phyloP scores from a whole-genome alignment of 2,797 vertebrate species.

The Nasua narica region DNA sequence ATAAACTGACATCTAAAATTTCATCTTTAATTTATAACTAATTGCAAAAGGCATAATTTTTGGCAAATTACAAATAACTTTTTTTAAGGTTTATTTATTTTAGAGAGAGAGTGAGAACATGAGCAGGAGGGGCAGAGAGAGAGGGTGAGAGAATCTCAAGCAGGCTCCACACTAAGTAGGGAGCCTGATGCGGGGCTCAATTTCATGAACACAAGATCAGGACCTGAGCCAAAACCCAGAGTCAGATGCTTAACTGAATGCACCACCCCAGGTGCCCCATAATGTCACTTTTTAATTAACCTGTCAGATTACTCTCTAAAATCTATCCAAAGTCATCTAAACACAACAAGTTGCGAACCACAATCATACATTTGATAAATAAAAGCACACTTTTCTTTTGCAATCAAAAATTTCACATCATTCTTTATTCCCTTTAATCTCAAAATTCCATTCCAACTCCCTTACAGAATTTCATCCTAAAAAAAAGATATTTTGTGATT shows the following conservation, averaged over 20 bases:
- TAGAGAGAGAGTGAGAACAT: background rate
- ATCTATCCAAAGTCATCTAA: background rate
- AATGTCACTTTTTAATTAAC: conserved; percentile 45
- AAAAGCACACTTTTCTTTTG: background rate
- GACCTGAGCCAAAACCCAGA: background rate
- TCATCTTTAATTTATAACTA: background rate
- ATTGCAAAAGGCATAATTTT: background rate
- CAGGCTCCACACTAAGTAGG: background rate
- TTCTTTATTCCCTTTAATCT: background rate
- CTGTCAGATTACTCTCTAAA: background rate
- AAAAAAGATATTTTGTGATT: background rate
- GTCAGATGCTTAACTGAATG: background rate
- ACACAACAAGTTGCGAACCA: background rate
- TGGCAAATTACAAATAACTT: background rate
- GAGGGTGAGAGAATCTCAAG: background rate
- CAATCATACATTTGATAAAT: background rate
- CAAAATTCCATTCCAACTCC: background rate
- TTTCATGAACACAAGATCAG: background rate
- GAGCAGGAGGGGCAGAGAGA: background rate
- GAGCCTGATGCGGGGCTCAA: background rate
- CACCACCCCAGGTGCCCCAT: background rate
- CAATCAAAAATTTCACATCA: background rate
- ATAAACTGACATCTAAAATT: background rate
- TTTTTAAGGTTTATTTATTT: background rate
- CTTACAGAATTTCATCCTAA: background rate